Conservation (phyloP, 2,797 vertebrate species). For the Pristis pectinata region DNA sequence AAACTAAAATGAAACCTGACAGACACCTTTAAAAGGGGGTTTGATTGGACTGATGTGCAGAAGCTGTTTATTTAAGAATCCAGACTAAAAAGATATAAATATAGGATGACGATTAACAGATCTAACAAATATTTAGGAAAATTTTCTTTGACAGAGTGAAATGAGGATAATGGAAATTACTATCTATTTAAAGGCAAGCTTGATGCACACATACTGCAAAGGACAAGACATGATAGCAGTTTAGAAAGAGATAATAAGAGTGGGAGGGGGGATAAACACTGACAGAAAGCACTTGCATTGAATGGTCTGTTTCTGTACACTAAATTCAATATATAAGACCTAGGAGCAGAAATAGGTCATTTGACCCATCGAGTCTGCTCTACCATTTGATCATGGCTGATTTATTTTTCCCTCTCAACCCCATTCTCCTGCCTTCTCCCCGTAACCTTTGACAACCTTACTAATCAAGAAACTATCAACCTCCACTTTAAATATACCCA, state of each 20-base stretch:
- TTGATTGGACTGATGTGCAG: not conserved
- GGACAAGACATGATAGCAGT: not conserved
- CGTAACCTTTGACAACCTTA: too few species aligned
- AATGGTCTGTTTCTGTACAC: not conserved
- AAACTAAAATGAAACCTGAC: not conserved
- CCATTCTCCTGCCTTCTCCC: too few species aligned
- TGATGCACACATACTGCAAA: not conserved
- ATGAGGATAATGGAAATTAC: not conserved
- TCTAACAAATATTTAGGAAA: not conserved
- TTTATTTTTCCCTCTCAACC: too few species aligned
- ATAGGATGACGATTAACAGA: not conserved
- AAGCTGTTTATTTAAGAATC: not conserved
- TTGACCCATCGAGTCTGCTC: too few species aligned
- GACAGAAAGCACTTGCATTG: not conserved
- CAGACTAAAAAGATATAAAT: not conserved
- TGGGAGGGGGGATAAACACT: not conserved
- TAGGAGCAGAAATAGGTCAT: too few species aligned
- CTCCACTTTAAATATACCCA: too few species aligned
- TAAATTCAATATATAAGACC: not conserved
- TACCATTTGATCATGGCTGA: too few species aligned
- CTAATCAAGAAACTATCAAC: too few species aligned
- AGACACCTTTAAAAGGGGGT: not conserved
- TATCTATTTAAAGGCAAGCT: not conserved
- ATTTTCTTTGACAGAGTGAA: not conserved
- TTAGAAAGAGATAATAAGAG: not conserved